Evolutionary conservation across 2,113 vertebrate genomes (phyloP).

Genomic region (Oreochromis tanganicae): DNA sequence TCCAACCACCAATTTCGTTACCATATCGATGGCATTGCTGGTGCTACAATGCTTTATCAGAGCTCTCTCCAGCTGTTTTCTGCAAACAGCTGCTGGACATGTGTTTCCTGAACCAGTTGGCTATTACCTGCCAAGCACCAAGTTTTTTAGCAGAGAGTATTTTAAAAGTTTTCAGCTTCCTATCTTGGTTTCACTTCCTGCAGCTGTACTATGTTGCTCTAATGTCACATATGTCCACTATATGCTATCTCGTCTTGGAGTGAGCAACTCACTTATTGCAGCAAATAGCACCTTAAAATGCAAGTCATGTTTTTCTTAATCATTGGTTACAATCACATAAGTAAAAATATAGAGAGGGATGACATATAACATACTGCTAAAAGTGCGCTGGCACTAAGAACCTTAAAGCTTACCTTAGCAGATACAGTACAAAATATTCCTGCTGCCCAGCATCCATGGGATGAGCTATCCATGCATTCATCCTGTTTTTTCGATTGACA

Average conservation of each 20-base stretch:
- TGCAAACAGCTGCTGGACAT: not conserved
- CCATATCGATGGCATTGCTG: not conserved
- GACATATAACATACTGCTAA: not conserved
- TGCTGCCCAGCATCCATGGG: not conserved
- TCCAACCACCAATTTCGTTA: not conserved
- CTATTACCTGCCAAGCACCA: not conserved
- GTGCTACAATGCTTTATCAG: not conserved
- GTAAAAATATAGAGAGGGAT: not conserved
- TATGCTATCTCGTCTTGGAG: not conserved
- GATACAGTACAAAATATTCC: not conserved
- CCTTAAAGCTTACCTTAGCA: not conserved
- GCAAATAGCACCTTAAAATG: not conserved
- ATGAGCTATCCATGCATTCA: not conserved
- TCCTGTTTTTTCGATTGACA: accelerated
- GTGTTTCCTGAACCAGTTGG: not conserved
- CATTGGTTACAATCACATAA: not conserved
- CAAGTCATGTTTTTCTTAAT: not conserved
- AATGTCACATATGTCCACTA: not conserved
- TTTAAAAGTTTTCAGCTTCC: not conserved
- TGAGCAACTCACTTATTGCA: not conserved
- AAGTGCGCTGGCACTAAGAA: not conserved
- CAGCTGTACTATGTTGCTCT: not conserved
- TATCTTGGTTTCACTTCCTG: not conserved
- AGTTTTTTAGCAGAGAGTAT: not conserved
- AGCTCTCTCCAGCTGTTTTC: not conserved